These are phyloP conservation scores for Drosophila borborema DNA, from an alignment of 2,888 invertebrate species.

Conservation along the genomic window DNA sequence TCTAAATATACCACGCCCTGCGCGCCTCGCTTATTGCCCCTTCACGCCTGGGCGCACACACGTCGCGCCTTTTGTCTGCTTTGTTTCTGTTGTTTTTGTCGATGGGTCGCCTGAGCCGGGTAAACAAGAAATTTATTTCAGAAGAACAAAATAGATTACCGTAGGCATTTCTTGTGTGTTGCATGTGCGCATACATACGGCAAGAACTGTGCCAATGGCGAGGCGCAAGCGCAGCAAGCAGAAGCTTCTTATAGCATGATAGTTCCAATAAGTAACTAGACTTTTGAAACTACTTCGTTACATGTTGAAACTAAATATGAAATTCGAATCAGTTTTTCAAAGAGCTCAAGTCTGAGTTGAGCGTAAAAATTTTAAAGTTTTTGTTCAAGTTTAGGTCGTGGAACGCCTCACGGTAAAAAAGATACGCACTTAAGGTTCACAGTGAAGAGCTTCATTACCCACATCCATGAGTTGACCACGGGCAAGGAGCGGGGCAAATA, in stretches of 20 bases:
- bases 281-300: no score
- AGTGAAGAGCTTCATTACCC: no score
- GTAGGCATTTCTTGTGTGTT: background rate
- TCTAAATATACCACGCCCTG: constrained; percentile 39
- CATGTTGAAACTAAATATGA: no score
- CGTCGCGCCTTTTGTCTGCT: constrained; percentile 73
- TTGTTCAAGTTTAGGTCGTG: no score
- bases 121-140: constrained; percentile 22
- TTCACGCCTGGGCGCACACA: constrained; percentile 73
- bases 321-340: no score
- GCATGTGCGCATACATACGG: constrained; percentile 2
- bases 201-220: constrained; percentile 7
- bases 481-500: constrained; percentile 86
- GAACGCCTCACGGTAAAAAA: no score
- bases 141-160: background rate
- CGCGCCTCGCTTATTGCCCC: constrained; percentile 28
- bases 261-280: background rate
- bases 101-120: background rate
- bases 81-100: constrained; percentile 21
- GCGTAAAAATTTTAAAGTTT: no score
- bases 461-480: constrained; percentile 90
- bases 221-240: constrained; percentile 27
- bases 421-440: no score
- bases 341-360: background rate
- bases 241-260: background rate